Evolutionary conservation across 1,140 invertebrate species (phyloP), one percentile per base, ranked within the genome.

Genomic region (Helicoverpa zea): DNA sequence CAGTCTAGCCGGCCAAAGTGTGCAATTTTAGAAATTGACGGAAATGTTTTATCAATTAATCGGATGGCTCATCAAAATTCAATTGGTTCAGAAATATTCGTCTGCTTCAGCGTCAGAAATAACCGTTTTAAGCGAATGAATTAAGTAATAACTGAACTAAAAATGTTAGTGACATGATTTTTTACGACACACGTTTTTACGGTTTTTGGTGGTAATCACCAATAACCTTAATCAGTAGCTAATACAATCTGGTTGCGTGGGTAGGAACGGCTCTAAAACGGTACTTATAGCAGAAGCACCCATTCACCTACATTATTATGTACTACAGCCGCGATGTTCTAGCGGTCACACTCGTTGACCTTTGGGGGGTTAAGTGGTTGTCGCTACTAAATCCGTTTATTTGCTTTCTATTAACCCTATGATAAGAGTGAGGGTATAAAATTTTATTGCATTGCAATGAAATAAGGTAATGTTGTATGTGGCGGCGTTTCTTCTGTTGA

Each of bases 371-470:
- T 70, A 70, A 70, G 66, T 70, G 49, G 4, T 5, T 23, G 47
- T 29, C 18, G 66, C 49, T 23, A 70, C 49, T 70, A 70, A 52
- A 70, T 70, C 47, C 49, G 66, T 70, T 54, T 70, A 70, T 70
- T 70, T 52, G 66, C 47, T 70, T 70, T 70, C 66, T 70, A 70
- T 70, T 70, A 70, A 70, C 66, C 66, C 66, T 64, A 49, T 54
- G 66, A 70, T 70, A 70, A 70, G 47, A 29, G 47, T 23, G 43
- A 12, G 66, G 66, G 66, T 70, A 70, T 70, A 70, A 70, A 70
- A 70, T 70, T 70, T 70, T 70, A 70, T 70, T 70, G 52, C 66
- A 52, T 14, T 29, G 66, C 49, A 52, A 70, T 70, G 66, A 70
- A 70, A 54, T 70, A 54, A 70, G 49, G 66, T 70, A 52, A 70